Evolutionary conservation across 2,113 vertebrate species (phyloP), one percentile per base, ranked within the genome.

Genomic region (Ophiodon elongatus): DNA sequence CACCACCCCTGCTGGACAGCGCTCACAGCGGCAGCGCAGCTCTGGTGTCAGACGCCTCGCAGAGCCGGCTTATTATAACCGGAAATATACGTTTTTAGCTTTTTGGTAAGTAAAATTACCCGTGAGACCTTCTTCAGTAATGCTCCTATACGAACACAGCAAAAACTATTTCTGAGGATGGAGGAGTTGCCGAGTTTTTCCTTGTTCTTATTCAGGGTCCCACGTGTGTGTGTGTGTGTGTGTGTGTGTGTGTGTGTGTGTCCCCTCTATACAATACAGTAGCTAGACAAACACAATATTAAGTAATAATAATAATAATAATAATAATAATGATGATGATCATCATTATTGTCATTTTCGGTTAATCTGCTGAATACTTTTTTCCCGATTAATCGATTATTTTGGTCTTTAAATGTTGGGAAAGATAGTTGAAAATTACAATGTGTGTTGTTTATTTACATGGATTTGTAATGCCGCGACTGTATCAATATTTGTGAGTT

Each of bases 1-100:
- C 91, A 94, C 93, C 93, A 92, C 85, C 82, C 80, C 82, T 91
- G 66, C 79, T 91, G 93, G 92, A 94, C 93, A 94, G 93, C 93
- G 83, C 82, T 56, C 75, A 35, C 15, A 68, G 69, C 86, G 54
- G 82, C 80, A 68, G 75, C 67, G 13, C 43, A 21, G 66, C 63
- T 69, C 9, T 1, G 8, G 17, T 7, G 64, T 25, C 64, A n/a
- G 35, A 43, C 14, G 25, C 2, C 57, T n/a, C 37, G 1, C 0
- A 10, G 15, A 68, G 4, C 66, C 8, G 17, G n/a, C 13, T 47
- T 6, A 68, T 23, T 3, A 6, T 5, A 4, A 68, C 66, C 43
- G 31, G 17, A 11, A 13, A 66, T 19, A 60, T 60, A 17, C 4
- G 13, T 31, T 13, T 45, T 45, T 15, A 45, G 13, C 43, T 45